Percentiles rank a stretch among this genome's conserved stretches.
phyloP scores from a whole-genome alignment of 37 sponge, comb jelly and placozoan genomes.

The Beroe forskalii region DNA sequence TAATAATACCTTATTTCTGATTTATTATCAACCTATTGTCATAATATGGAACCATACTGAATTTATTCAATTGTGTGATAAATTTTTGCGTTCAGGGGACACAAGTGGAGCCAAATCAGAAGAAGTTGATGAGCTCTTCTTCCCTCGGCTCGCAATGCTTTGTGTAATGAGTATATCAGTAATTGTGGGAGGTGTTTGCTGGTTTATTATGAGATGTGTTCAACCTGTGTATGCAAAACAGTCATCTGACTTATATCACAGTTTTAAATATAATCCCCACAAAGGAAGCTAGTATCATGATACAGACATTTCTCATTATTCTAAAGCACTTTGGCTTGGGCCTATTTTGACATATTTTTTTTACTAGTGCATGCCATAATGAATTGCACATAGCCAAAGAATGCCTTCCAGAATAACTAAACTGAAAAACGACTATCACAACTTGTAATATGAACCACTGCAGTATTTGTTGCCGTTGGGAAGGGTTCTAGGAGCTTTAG shows the following conservation, averaged over 20 bases:
- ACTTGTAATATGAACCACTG: no score
- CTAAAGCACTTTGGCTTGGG: no score
- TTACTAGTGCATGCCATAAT: no score
- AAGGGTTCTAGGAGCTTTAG: no score
- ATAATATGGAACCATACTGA: not conserved
- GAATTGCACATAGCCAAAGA: no score
- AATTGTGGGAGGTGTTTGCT: not conserved
- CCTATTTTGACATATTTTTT: no score
- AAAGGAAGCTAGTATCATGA: not conserved
- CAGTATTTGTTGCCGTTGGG: no score
- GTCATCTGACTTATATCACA: not conserved
- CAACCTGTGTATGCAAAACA: constrained; percentile 49
- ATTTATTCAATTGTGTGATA: not conserved
- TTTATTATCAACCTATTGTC: not conserved
- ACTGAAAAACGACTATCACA: no score
- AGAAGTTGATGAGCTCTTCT: not conserved
- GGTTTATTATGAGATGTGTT: constrained; percentile 48
- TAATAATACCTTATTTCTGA: not conserved
- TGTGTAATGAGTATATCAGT: not conserved
- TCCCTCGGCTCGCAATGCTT: constrained; percentile 17
- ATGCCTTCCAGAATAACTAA: no score
- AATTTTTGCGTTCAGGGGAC: not conserved
- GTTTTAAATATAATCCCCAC: not conserved
- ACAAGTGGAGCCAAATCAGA: not conserved
- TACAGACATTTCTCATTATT: no score